Conservation (phyloP, 2,888 invertebrate species). For the Pelosia muscerda region DNA sequence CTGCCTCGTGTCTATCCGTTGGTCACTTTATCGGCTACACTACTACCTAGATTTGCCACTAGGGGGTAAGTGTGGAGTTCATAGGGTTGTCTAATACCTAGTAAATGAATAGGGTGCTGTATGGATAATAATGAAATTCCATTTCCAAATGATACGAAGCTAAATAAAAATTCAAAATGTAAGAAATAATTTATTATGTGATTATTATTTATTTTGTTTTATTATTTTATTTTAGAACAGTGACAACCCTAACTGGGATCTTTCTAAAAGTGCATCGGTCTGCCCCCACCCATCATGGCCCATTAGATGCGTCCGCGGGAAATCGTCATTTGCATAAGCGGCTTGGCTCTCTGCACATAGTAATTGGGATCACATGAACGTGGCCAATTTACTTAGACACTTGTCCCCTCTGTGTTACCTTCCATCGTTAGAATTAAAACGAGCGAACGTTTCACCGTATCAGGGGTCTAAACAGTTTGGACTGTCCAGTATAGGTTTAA, state of each 20-base stretch:
- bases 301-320: conserved; percentile 85
- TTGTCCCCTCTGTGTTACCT: conserved; percentile 46
- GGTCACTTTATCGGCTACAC: conserved; percentile 57
- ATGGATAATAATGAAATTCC: not conserved
- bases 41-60: conserved; percentile 58
- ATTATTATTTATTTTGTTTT: no score
- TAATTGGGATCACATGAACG: conserved; percentile 83
- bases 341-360: conserved; percentile 83
- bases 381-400: conserved; percentile 69
- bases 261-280: conserved; percentile 78
- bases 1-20: conserved; percentile 49
- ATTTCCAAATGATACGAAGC: not conserved
- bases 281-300: conserved; percentile 68
- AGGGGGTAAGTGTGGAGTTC: conserved; percentile 21
- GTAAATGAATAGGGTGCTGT: not conserved
- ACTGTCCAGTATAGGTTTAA: conserved; percentile 71
- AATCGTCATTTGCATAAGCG: conserved; percentile 86
- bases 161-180: not conserved
- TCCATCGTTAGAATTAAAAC: conserved; percentile 43
- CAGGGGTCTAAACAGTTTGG: conserved; percentile 63
- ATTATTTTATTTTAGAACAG: not conserved
- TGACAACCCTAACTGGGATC: conserved; percentile 45
- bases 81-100: conserved; percentile 40
- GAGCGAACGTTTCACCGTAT: conserved; percentile 37
- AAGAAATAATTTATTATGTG: not conserved